Base-by-base conservation (phyloP, 2,888 invertebrate species). In the Steinernema carpocapsae region DNA sequence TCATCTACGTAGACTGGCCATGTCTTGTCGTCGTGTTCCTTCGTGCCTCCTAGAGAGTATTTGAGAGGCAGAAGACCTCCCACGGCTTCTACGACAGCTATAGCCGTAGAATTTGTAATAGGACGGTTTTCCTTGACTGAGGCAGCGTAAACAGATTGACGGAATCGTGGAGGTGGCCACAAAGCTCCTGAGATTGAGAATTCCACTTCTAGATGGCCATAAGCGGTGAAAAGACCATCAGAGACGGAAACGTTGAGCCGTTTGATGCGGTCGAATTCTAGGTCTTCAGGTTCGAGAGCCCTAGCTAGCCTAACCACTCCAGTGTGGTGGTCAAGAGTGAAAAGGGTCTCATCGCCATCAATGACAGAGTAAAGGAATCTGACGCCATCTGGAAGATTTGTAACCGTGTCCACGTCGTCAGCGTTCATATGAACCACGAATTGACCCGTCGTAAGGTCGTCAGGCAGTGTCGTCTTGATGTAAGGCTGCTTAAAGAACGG, bases 221-320 rank as follows among this genome's bases (percentile, higher is more conserved):
- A 95, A 80, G 92, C 93, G 7, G 94, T 94, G 89, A 94, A 95
- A 46, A 96, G 94, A 43, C 96, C 96, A 90, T 97, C 97, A 74
- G 94, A 94, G 48, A 94, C 96, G 0, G 95, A 95, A 43, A 97
- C 92, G 90, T 97, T 97, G 76, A 97, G 90, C 76, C 92, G 89
- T 32, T 82, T 81, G 22, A 71, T 70, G n/a, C 72, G 56, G 17
- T 78, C 77, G 4, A 72, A 42, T 43, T 70, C 56, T n/a, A 83
- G 72, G 71, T 84, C 84, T 43, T 81, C 79, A 17, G 80, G 75
- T 26, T 83, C 83, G 0, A 85, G 70, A 0, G 51, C 26, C 12
- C 84, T 24, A 7, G 78, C 79, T 37, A 79, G 72, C 19, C 76
- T 29, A n/a, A 86, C 78, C 71, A 82, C 78, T 71, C 86, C 86